Base-by-base conservation (phyloP, 2,797 vertebrate genomes). In the Etheostoma nigrum region DNA sequence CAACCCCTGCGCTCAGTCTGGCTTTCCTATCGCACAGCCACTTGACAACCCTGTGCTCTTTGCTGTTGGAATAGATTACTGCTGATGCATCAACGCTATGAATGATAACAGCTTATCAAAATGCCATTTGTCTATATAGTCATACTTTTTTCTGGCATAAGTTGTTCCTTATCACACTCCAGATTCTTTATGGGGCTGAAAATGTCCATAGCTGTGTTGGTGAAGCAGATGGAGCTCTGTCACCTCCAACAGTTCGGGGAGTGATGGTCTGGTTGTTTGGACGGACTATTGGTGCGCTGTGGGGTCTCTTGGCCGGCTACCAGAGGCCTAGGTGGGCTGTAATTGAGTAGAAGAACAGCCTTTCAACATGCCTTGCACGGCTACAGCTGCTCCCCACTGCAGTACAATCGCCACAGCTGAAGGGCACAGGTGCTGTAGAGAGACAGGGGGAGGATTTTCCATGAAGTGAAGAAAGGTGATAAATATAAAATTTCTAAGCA, bases 361-460 rank as follows among this genome's bases (percentile, higher is more conserved):
- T 90, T 92, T 93, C 79, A 91, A 92, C 78, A 62, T 77, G 76
- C 76, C 45, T 76, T 72, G 79, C 74, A 51, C 27, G 18, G 79
- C 78, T 78, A 83, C 77, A 72, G 86, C 82, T 83, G 84, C 91
- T 91, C 91, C 73, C 79, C 84, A 81, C 81, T 88, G 86, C 89
- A 89, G 86, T 76, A 82, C 81, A 87, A 70, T 69, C 77, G 85
- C 83, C 86, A 76, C 76, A 86, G 90, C 71, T 86, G 81, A 88
- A 92, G 86, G 88, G 77, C 85, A 91, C 91, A 92, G 88, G 84
- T 91, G 88, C 84, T n/a, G 82, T 78, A 80, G 66, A 85, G 78
- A 79, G 51, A 51, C 53, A 65, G 67, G 44, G 45, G 67, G 48
- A 67, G 27, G 51, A 76, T 76, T 71, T 74, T 36, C 74, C 72